Evolutionary conservation across 2,113 vertebrate species (phyloP).

Genomic region (Lophius piscatorius): DNA sequence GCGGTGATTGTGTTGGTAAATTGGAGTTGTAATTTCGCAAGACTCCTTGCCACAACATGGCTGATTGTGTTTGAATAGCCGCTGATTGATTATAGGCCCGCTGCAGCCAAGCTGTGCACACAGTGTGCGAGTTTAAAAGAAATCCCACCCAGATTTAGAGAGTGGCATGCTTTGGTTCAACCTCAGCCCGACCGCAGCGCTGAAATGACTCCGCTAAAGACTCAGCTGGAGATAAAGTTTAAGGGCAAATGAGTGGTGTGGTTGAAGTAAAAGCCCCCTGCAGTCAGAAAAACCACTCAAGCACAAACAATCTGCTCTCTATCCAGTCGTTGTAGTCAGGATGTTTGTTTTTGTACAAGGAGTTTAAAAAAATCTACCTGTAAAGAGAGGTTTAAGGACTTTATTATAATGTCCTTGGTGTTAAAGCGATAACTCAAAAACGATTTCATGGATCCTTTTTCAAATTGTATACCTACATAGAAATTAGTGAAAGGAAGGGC

Average conservation of each 20-base stretch:
- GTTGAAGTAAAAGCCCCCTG: neutral
- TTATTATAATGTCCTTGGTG: no score
- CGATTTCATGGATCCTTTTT: no score
- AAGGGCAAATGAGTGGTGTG: neutral
- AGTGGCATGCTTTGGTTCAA: no score
- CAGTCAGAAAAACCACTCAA: neutral
- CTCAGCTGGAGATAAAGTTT: slow-evolving; percentile 7
- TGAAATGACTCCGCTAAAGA: slow-evolving; percentile 14
- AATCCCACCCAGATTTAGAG: no score
- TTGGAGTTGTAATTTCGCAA: slow-evolving; percentile 38
- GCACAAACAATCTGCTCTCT: no score
- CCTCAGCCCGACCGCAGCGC: neutral
- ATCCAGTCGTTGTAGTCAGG: no score
- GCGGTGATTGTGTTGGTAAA: slow-evolving; percentile 60
- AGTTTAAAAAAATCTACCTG: no score
- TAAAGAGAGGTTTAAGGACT: no score
- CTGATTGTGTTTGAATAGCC: slow-evolving; percentile 68
- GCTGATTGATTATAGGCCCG: slow-evolving; percentile 51
- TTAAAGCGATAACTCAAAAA: no score
- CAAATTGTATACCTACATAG: no score
- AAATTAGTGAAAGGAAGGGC: no score
- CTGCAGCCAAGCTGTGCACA: slow-evolving; percentile 22
- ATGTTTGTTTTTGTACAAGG: no score
- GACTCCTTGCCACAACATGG: slow-evolving; percentile 28
- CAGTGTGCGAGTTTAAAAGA: neutral